Evolutionary conservation across 1,140 invertebrate genomes (phyloP), one percentile per base, ranked within the genome.

Genomic region (Caenorhabditis brenneri): DNA sequence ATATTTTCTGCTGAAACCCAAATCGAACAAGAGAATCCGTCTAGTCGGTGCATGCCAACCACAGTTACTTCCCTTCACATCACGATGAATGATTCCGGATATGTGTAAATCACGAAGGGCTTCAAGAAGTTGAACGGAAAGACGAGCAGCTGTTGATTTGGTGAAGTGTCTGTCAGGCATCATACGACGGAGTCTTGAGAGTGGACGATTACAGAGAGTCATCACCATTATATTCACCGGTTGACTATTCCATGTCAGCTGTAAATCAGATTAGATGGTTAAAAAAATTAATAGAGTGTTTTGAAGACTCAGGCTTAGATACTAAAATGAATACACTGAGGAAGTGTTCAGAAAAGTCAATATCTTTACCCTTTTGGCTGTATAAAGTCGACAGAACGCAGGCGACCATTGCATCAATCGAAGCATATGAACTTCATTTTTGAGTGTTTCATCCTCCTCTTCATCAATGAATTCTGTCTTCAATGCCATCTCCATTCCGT

Each of bases 221-320:
- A 85, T 85, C 4, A 82, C 81, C 58, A 85, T 81, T n/a, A 85
- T 78, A 39, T 85, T 85, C 27, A 85, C 60, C 22, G 19, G 3
- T 24, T 48, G 31, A n/a, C 27, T 46, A 1, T n/a, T 12, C 36
- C 42, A 42, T 19, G 4, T 6, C 2, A 55, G 9, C 81, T 82
- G 36, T 29, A 29, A 31, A 0, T 42, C 39, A 42, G 12, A n/a
- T n/a, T n/a, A n/a, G n/a, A n/a, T n/a, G n/a, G n/a, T n/a, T n/a
- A n/a, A n/a, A n/a, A n/a, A n/a, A n/a, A n/a, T n/a, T n/a, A n/a
- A n/a, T n/a, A n/a, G n/a, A n/a, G n/a, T n/a, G n/a, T n/a, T n/a
- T n/a, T n/a, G n/a, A n/a, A n/a, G n/a, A n/a, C n/a, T n/a, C n/a
- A n/a, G n/a, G n/a, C n/a, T n/a, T n/a, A n/a, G n/a, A n/a, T n/a